Evolutionary conservation across 2,113 vertebrate species (phyloP).

Genomic region (Odontesthes bonariensis): DNA sequence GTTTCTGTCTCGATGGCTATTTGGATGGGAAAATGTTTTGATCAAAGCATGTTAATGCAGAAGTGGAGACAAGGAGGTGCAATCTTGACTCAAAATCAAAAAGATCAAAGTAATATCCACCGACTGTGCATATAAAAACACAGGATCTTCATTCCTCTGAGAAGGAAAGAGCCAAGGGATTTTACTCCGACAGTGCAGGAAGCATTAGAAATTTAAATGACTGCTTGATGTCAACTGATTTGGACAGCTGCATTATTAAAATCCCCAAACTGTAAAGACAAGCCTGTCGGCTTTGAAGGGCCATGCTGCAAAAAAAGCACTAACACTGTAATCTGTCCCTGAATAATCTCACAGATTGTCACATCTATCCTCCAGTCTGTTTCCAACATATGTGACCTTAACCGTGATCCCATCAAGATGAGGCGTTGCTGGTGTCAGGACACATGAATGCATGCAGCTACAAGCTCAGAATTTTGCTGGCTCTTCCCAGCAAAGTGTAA

Average conservation of each 20-base stretch:
- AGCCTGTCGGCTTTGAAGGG: conserved; percentile 26
- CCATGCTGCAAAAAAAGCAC: conserved; percentile 9
- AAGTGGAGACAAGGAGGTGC: conserved; percentile 10
- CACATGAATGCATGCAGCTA: conserved; percentile 15
- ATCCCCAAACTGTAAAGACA: conserved; percentile 33
- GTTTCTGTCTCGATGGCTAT: conserved; percentile 43
- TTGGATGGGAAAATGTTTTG: conserved; percentile 32
- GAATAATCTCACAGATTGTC: conserved; percentile 29
- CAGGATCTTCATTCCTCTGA: conserved; percentile 11
- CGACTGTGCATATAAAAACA: conserved; percentile 27
- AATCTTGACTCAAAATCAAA: conserved; percentile 30
- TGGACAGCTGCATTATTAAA: conserved; percentile 33
- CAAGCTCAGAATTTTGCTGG: background rate
- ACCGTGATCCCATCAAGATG: conserved; percentile 34
- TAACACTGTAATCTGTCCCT: conserved; percentile 21
- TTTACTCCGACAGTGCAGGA: conserved; percentile 2
- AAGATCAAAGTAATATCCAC: conserved; percentile 33
- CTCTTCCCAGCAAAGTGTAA: background rate
- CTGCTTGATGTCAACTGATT: conserved; percentile 32
- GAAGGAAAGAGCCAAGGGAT: conserved; percentile 12
- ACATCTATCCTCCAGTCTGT: conserved; percentile 20
- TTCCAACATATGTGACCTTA: conserved; percentile 27
- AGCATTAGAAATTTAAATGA: conserved; percentile 19
- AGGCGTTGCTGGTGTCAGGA: conserved; percentile 26
- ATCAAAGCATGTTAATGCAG: conserved; percentile 27